Evolutionary conservation across 2,888 invertebrate species (phyloP).

Genomic region (Palloptera scutellata): DNA sequence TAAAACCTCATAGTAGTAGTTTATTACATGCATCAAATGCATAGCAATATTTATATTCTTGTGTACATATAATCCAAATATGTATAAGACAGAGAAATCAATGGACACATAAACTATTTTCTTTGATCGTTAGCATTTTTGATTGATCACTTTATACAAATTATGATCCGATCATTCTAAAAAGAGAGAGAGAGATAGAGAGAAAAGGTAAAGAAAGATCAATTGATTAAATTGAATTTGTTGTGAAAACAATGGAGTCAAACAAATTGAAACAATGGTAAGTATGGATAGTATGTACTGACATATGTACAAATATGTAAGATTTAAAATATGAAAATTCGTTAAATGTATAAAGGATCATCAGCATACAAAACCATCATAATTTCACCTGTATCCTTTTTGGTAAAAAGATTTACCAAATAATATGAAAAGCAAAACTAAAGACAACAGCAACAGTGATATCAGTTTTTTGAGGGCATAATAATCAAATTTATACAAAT

Average conservation of each 20-base stretch:
- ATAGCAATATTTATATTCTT: conserved; percentile 23
- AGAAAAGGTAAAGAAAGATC: conserved; percentile 19
- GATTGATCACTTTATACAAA: conserved; percentile 60
- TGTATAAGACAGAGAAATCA: background rate
- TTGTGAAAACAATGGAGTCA: background rate
- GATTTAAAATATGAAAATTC: conserved; percentile 2
- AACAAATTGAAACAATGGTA: conserved; percentile 18
- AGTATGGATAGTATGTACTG: background rate
- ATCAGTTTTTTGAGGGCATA: conserved; percentile 32
- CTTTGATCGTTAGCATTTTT: conserved; percentile 55
- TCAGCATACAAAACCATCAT: conserved; percentile 46
- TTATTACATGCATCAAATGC: conserved; percentile 32
- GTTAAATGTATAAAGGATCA: background rate
- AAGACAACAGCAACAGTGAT: conserved; percentile 8
- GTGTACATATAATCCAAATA: background rate
- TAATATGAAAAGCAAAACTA: no score
- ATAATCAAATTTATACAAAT: conserved; percentile 52
- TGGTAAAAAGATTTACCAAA: no score
- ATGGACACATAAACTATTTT: conserved; percentile 56
- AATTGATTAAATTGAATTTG: conserved; percentile 6
- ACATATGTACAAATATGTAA: background rate
- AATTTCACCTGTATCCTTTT: conserved; percentile 49
- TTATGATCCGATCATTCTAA: conserved; percentile 7
- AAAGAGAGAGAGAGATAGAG: conserved; percentile 3
- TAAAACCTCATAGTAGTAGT: conserved; percentile 38